These are phyloP conservation scores for Myrmophylax atrothorax DNA, from an alignment of 2,113 vertebrate genomes.

Conservation along the genomic window DNA sequence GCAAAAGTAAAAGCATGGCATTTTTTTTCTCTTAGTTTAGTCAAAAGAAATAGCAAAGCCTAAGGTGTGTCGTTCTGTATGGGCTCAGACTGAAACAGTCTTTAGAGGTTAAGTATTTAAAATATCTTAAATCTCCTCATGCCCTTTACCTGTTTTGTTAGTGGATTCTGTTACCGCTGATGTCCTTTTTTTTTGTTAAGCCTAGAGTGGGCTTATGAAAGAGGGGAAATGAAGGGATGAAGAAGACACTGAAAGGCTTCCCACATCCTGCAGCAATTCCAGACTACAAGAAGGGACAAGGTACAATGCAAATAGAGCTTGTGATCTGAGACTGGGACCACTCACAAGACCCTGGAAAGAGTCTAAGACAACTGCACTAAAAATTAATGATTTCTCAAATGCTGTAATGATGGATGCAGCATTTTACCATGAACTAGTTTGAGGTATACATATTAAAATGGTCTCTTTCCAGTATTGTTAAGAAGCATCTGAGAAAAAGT, in stretches of 20 bases:
- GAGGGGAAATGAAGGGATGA: accelerated
- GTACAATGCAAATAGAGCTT: neutral
- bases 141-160: neutral
- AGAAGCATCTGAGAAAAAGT: neutral
- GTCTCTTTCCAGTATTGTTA: neutral
- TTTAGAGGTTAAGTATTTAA: neutral
- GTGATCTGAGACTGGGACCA: accelerated
- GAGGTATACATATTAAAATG: neutral
- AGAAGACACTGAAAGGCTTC: neutral
- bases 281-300: neutral
- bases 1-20: neutral
- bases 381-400: neutral
- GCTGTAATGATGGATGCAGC: neutral
- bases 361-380: neutral
- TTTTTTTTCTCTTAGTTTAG: neutral
- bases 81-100: neutral
- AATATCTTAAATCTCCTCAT: neutral
- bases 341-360: neutral
- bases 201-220: neutral
- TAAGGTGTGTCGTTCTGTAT: neutral
- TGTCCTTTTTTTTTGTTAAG: neutral
- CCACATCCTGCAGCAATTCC: neutral
- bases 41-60: neutral
- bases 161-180: neutral
- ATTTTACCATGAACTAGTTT: neutral